These are phyloP conservation scores for Lamellibrachia luymesi DNA, from an alignment of 1,140 invertebrate genomes.

Conservation along the genomic window DNA sequence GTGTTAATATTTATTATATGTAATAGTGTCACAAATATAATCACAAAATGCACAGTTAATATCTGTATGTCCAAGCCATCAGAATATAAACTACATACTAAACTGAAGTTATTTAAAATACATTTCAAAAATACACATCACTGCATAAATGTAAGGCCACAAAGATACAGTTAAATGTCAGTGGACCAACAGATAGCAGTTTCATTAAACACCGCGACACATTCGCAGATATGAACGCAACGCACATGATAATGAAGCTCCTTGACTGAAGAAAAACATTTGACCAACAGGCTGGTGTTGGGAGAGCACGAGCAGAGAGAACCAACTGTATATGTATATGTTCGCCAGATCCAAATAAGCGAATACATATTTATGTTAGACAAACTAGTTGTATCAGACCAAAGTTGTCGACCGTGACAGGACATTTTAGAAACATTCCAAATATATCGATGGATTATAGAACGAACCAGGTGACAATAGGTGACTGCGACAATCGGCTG, in stretches of 20 bases:
- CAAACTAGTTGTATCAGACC: background rate
- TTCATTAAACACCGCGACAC: background rate
- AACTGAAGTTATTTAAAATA: background rate
- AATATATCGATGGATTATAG: no score
- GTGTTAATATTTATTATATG: background rate
- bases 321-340: background rate
- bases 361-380: background rate
- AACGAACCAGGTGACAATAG: no score
- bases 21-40: background rate
- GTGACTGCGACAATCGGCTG: background rate
- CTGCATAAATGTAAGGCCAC: background rate
- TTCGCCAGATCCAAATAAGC: background rate
- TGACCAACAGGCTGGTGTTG: background rate
- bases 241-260: background rate
- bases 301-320: background rate
- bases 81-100: slow-evolving; percentile 6
- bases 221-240: background rate
- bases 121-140: background rate
- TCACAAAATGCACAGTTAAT: background rate
- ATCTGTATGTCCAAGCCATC: background rate
- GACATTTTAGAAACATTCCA: background rate
- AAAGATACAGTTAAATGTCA: background rate
- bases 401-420: background rate
- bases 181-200: background rate
- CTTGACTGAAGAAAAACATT: background rate